Evolutionary conservation across 2,888 invertebrate species (phyloP).

Genomic region (Macrostomum cliftonense): DNA sequence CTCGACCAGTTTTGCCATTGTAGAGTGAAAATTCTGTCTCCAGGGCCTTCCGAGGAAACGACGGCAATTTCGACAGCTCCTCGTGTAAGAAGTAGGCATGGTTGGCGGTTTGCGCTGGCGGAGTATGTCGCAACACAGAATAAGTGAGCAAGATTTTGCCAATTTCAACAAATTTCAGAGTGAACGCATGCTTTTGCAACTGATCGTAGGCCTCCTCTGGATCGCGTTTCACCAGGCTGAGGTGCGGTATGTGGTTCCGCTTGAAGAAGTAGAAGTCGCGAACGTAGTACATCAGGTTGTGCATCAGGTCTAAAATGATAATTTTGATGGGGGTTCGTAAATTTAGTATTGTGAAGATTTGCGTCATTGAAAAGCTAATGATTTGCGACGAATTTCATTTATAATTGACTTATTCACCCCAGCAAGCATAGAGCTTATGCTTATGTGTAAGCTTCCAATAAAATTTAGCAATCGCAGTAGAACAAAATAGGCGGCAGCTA

Average conservation of each 20-base stretch:
- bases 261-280: slow-evolving; percentile 86
- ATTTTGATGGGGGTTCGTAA: too few relatives aligned
- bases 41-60: slow-evolving; percentile 88
- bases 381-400: too few relatives aligned
- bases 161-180: slow-evolving; percentile 83
- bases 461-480: too few relatives aligned
- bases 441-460: too few relatives aligned
- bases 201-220: slow-evolving; percentile 72
- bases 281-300: slow-evolving; percentile 81
- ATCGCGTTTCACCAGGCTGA: slow-evolving; percentile 77
- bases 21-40: slow-evolving; percentile 71
- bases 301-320: slow-evolving; percentile 61
- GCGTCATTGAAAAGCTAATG: too few relatives aligned
- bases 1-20: slow-evolving; percentile 15
- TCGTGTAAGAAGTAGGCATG: slow-evolving; percentile 93
- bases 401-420: too few relatives aligned
- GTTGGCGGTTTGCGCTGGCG: slow-evolving; percentile 55
- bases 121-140: slow-evolving; percentile 25
- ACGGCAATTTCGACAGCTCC: slow-evolving; percentile 88
- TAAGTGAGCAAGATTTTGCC: slow-evolving; percentile 53
- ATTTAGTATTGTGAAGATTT: too few relatives aligned
- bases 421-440: too few relatives aligned
- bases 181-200: slow-evolving; percentile 51
- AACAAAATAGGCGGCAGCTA: too few relatives aligned
- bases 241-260: slow-evolving; percentile 86